Evolutionary conservation across 2,888 invertebrate genomes (phyloP), one percentile per base, ranked within the genome.

Genomic region (Rhaphigaster nebulosa): DNA sequence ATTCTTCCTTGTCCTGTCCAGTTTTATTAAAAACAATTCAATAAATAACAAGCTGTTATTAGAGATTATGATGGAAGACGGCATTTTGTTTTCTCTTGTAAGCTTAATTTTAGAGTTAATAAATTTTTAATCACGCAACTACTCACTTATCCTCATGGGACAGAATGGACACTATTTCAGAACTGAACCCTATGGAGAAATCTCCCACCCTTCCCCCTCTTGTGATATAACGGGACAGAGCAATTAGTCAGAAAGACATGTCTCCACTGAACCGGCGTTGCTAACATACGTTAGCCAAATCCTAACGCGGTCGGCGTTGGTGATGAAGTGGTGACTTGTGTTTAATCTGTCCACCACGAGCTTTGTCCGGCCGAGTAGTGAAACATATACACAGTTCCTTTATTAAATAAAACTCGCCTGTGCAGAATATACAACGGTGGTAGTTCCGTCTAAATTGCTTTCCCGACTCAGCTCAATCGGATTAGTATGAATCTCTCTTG

Each of bases 281-380:
- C 65, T 65, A 20, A 38, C 70, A 76, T 38, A 76, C 38, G 38
- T 23, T 76, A 76, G 38, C 38, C 4, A 38, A 76, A 38, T 23
- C 20, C 34, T 76, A 29, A 34, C 34, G 38, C 29, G 65, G 26
- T 60, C 54, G 29, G n/a, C 34, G 5, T 41, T 2, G 45, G 84
- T 84, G 84, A 84, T 84, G 26, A 84, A 80, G 80, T 80, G 80
- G 41, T 26, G 80, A 84, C 45, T 84, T 84, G 84, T 45, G 84
- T 84, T 84, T 41, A 50, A 84, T 84, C 84, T 84, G 84, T 12
- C 84, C 26, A n/a, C 3, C 38, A 38, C 41, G 0, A 50, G 41
- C 45, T 13, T 13, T 1, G 26, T 2, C 38, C 12, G 84, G 1
- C n/a, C 13, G 15, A 84, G 84, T 84, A 15, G 26, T 84, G n/a